Base-by-base conservation (phyloP, 2,888 invertebrate species). In the Frankliniella fusca region DNA sequence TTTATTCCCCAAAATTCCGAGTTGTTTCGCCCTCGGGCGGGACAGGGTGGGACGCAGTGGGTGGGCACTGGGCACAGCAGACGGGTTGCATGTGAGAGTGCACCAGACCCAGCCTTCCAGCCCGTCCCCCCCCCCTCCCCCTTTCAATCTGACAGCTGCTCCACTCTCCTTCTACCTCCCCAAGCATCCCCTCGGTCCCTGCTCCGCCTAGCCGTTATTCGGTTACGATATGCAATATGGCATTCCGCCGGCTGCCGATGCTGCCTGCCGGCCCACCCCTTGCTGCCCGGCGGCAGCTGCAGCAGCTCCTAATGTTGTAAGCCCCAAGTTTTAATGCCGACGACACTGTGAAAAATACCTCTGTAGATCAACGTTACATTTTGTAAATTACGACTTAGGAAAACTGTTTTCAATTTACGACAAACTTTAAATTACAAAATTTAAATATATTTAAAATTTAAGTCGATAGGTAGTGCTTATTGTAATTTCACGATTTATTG, bases 191-290 rank as follows among this genome's bases (percentile, higher is more conserved):
- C 38, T 38, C 38, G 38, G 38, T 5, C 38, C 38, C 38, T n/a
- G n/a, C n/a, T 9, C 8, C 70, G 23, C 23, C 70, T 15, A 15
- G 27, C 70, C 70, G 70, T 76, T 76, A 76, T 76, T 76, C 70
- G 70, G 70, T 76, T 76, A 76, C 70, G 70, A 76, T 76, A 27
- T 76, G 70, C 70, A 76, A 76, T 76, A 76, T 76, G 70, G 70
- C 70, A 70, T 70, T 20, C 15, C 54, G 20, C 20, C 54, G 38
- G 38, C 54, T 54, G 54, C 54, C 7, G 54, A 20, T 20, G 54
- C 54, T 20, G 70, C 10, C 23, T 27, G 23, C 27, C 27, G 9
- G 7, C 27, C 70, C 70, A 9, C 70, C 27, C 9, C 27, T 27
- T 10, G 27, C 0, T 23, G 27, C 23, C 3, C 27, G 10, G 23